Evolutionary conservation across 2,113 vertebrate species (phyloP).

Genomic region (Pseudopodoces humilis): DNA sequence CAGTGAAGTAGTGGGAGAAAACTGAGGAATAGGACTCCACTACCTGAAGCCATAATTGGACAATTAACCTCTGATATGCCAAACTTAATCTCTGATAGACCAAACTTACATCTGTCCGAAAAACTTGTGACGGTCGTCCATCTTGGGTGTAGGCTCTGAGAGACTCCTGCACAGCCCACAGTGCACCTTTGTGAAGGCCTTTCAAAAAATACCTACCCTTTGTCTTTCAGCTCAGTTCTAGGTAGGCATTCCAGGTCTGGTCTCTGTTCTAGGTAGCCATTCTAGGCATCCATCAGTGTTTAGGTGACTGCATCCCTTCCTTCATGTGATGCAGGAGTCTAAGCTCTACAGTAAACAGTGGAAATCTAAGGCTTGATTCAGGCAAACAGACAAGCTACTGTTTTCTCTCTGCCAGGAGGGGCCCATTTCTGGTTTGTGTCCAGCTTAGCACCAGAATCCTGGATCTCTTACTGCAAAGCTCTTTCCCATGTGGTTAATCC

Average conservation of each 20-base stretch:
- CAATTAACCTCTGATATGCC: too few relatives aligned
- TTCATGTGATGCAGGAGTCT: not conserved
- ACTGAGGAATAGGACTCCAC: not conserved
- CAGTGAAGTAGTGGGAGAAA: not conserved
- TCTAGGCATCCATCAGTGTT: not conserved
- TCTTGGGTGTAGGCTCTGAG: too few relatives aligned
- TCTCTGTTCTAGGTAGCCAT: not conserved
- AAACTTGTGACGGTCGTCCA: fast-evolving
- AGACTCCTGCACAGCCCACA: not conserved
- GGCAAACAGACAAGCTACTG: not conserved
- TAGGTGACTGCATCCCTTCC: not conserved
- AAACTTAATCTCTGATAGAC: too few relatives aligned
- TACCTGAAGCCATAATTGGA: not conserved
- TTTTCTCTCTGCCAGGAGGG: not conserved
- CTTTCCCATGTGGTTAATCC: not conserved
- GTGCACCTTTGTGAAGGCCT: not conserved
- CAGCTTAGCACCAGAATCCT: not conserved
- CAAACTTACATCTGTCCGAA: not conserved
- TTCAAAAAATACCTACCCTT: not conserved
- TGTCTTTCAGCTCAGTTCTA: not conserved
- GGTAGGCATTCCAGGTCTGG: not conserved
- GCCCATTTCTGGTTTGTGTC: not conserved
- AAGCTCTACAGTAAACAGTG: not conserved
- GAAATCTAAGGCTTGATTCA: not conserved
- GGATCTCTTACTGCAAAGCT: not conserved